Conservation (phyloP, 2,888 invertebrate species). For the Tenthredo notha region DNA sequence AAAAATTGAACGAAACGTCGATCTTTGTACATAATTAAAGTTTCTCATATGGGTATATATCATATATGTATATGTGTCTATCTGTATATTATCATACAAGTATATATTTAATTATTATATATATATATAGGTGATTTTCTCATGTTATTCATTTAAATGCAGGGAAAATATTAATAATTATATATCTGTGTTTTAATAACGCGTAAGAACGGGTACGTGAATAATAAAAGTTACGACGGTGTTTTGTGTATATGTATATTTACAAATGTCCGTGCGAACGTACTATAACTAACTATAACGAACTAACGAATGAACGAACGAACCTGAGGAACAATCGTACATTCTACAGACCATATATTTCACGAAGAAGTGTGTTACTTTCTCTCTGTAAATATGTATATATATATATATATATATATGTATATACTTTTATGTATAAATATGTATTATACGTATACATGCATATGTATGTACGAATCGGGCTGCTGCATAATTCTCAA, state of each 20-base stretch:
- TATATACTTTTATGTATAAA: not conserved
- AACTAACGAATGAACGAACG: not conserved
- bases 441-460: too few relatives aligned
- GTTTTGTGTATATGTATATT: too few relatives aligned
- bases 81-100: not conserved
- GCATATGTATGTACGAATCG: not conserved
- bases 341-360: not conserved
- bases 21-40: not conserved
- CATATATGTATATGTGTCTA: not conserved
- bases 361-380: slow-evolving; percentile 31
- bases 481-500: slow-evolving; percentile 5
- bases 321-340: not conserved
- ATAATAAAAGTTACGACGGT: not conserved
- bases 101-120: not conserved
- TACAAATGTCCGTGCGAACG: not conserved
- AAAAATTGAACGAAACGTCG: not conserved
- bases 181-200: not conserved
- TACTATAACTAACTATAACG: not conserved
- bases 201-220: not conserved
- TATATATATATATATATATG: not conserved
- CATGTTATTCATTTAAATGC: not conserved
- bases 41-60: not conserved
- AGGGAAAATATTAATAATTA: not conserved
- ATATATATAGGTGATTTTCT: not conserved
- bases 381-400: slow-evolving; percentile 21